Conservation (phyloP, 1,140 invertebrate genomes). For the Nasonia longicornis region DNA sequence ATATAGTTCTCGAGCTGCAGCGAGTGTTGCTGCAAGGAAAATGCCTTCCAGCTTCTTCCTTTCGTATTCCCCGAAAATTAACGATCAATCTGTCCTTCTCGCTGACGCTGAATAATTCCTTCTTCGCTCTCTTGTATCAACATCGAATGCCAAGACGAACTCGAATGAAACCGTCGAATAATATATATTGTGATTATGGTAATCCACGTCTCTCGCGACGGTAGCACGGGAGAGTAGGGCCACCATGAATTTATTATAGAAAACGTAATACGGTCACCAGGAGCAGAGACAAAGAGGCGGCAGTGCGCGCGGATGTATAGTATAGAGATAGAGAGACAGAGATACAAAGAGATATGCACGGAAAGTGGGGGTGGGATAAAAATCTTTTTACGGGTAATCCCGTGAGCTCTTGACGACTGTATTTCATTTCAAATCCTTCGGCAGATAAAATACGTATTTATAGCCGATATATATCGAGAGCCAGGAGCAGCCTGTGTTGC, state of each 20-base stretch:
- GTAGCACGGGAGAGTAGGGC: too few species aligned
- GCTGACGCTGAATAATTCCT: background rate
- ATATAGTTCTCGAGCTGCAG: background rate
- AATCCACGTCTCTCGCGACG: background rate
- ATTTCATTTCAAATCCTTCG: constrained; percentile 65
- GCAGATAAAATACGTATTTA: constrained; percentile 66
- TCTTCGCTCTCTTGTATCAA: background rate
- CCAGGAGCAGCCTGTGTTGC: constrained; percentile 37
- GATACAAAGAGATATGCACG: constrained; percentile 16
- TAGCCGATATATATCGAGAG: constrained; percentile 58
- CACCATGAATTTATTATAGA: constrained; percentile 16
- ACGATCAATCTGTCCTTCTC: too few species aligned
- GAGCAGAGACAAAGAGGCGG: background rate
- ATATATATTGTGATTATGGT: constrained; percentile 1
- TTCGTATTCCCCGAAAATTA: too few species aligned
- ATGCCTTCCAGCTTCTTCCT: background rate
- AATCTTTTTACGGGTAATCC: constrained; percentile 62
- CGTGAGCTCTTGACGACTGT: constrained; percentile 65
- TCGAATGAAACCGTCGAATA: background rate
- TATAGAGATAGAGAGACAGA: constrained; percentile 38
- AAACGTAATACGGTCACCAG: background rate
- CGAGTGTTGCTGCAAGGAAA: background rate
- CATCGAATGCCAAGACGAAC: background rate
- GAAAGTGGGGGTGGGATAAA: constrained; percentile 35
- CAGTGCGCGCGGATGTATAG: background rate